Percentiles rank a stretch among this genome's conserved stretches.
These are phyloP conservation scores for Dallia pectoralis DNA, from an alignment of 2,797 vertebrate species.

Conservation along the genomic window DNA sequence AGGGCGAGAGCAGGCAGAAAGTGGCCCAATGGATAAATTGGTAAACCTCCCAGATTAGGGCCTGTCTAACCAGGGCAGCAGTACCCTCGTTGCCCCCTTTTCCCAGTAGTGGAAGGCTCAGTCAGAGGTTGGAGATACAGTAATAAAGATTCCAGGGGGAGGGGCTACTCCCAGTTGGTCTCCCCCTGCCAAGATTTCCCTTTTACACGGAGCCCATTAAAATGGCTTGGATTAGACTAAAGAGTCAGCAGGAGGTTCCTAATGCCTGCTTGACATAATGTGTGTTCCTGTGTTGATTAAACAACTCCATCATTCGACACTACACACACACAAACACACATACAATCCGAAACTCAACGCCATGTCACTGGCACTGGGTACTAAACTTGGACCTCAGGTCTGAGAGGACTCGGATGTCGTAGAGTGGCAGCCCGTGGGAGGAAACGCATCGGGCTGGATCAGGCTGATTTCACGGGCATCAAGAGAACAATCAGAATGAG, in stretches of 20 bases:
- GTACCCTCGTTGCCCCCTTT: background rate
- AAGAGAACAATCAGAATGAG: background rate
- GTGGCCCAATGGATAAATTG: slow-evolving; percentile 55
- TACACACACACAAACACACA: background rate
- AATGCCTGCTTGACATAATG: slow-evolving; percentile 47
- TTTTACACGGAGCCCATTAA: slow-evolving; percentile 57
- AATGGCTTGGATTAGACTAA: slow-evolving; percentile 57
- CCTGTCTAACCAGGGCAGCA: slow-evolving; percentile 6
- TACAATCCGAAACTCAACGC: background rate
- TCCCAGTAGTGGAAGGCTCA: background rate
- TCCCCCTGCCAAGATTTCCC: slow-evolving; percentile 45
- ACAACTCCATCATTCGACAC: background rate
- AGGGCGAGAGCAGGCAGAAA: slow-evolving; percentile 26
- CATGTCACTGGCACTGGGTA: background rate
- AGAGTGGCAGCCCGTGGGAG: background rate
- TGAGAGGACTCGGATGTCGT: background rate
- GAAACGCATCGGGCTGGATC: background rate
- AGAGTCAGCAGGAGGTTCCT: slow-evolving; percentile 46
- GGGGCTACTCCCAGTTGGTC: background rate
- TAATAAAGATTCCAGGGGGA: too few relatives aligned
- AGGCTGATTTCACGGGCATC: background rate
- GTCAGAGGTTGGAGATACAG: background rate
- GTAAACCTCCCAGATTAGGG: slow-evolving; percentile 66
- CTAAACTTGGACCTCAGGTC: background rate
- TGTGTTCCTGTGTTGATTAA: background rate